Evolutionary conservation across 2,113 vertebrate genomes (phyloP).

Genomic region (Hystrix cristata): DNA sequence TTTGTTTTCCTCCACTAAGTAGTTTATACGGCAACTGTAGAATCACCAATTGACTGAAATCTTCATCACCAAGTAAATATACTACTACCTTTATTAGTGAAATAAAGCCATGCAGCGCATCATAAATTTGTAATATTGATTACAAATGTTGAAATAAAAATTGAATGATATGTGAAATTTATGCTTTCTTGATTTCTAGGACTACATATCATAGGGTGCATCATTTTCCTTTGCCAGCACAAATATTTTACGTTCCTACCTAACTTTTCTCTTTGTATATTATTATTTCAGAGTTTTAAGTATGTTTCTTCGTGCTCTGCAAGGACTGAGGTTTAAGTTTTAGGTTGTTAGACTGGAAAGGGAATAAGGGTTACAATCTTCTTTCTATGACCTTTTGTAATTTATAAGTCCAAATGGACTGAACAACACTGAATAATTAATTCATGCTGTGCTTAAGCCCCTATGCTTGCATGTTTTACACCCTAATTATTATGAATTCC

Average conservation of each 20-base stretch:
- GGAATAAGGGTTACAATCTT: conserved; percentile 77
- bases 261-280: not conserved
- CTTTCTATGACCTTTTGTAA: conserved; percentile 80
- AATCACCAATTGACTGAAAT: conserved; percentile 18
- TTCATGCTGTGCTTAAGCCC: conserved; percentile 82
- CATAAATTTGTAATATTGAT: not conserved
- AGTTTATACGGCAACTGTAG: not conserved
- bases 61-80: not conserved
- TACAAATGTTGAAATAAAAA: not conserved
- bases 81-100: not conserved
- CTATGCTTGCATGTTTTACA: conserved; percentile 80
- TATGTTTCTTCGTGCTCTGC: not conserved
- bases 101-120: not conserved
- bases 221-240: not conserved
- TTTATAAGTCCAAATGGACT: conserved; percentile 84
- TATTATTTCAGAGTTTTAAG: conserved; percentile 51
- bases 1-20: not conserved
- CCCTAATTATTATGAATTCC: conserved; percentile 84
- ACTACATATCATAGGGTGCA: not conserved
- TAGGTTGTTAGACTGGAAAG: conserved; percentile 62
- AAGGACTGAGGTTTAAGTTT: conserved; percentile 55
- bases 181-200: not conserved
- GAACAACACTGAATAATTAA: conserved; percentile 86
- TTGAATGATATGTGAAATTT: not conserved
- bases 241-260: not conserved